Conservation (phyloP, 2,113 vertebrate species). For the Erythrolamprus reginae region DNA sequence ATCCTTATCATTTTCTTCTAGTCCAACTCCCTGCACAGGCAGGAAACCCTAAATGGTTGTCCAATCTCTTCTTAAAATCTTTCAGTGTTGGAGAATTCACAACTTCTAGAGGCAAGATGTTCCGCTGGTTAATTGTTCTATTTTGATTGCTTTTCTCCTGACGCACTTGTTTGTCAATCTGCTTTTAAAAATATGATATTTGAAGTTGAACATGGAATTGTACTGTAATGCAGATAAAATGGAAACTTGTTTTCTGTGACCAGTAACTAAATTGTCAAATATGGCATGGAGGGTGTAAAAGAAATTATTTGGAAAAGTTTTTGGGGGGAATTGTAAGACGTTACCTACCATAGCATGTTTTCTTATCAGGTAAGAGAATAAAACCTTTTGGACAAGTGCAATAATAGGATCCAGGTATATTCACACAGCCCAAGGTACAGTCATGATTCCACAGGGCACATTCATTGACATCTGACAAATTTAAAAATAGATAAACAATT, state of each 20-base stretch:
- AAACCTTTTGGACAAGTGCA: conserved; percentile 90
- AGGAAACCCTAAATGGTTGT: too few relatives aligned
- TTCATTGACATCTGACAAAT: conserved; percentile 84
- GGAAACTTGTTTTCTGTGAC: not conserved
- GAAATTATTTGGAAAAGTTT: not conserved
- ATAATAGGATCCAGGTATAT: conserved; percentile 88
- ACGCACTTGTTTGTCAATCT: not conserved
- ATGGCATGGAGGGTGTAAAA: not conserved
- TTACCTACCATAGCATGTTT: conserved; percentile 79
- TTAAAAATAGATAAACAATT: conserved; percentile 11
- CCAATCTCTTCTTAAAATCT: too few relatives aligned
- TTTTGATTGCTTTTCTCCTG: not conserved
- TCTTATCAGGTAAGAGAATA: conserved; percentile 82
- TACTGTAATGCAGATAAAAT: not conserved
- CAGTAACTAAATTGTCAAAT: not conserved
- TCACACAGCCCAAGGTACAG: conserved; percentile 92
- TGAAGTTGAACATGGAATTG: not conserved
- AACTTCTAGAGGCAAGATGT: too few relatives aligned
- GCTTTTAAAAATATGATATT: not conserved
- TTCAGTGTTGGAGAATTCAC: too few relatives aligned
- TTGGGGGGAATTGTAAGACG: not conserved
- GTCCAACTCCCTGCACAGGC: too few relatives aligned
- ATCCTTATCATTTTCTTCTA: too few relatives aligned
- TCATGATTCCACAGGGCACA: conserved; percentile 89
- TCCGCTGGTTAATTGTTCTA: too few relatives aligned